Conservation (phyloP, 2,797 vertebrate species). For the Muscicapa comitata region DNA sequence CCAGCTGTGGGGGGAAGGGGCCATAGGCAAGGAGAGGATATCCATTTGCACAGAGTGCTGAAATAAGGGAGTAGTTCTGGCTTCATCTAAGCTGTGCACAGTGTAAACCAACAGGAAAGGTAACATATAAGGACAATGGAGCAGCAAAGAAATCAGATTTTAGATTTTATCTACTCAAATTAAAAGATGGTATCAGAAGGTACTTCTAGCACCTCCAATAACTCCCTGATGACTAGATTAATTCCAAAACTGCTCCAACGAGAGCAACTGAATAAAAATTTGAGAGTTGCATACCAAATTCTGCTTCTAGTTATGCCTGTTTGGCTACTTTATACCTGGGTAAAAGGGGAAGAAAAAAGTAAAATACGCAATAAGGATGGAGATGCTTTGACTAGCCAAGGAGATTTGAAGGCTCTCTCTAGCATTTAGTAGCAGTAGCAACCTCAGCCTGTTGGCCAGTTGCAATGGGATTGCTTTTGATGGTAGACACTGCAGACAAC, state of each 20-base stretch:
- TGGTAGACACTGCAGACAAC: neutral
- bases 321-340: neutral
- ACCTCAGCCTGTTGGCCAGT: neutral
- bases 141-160: neutral
- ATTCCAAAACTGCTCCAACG: neutral
- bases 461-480: neutral
- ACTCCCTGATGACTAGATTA: neutral
- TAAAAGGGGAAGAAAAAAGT: neutral
- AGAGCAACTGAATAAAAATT: neutral
- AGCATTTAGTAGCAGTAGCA: neutral
- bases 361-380: neutral
- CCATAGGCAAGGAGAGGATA: neutral
- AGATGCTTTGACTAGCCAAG: neutral
- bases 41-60: neutral
- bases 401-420: neutral
- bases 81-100: neutral
- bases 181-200: neutral
- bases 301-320: neutral
- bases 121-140: neutral
- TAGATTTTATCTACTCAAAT: neutral
- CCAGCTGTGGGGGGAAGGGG: neutral
- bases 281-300: neutral
- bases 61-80: neutral
- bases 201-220: neutral
- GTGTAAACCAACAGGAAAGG: neutral